Percentiles rank a stretch among this genome's conserved stretches.
phyloP scores from a whole-genome alignment of 2,797 vertebrate species.

The Tinamus major region DNA sequence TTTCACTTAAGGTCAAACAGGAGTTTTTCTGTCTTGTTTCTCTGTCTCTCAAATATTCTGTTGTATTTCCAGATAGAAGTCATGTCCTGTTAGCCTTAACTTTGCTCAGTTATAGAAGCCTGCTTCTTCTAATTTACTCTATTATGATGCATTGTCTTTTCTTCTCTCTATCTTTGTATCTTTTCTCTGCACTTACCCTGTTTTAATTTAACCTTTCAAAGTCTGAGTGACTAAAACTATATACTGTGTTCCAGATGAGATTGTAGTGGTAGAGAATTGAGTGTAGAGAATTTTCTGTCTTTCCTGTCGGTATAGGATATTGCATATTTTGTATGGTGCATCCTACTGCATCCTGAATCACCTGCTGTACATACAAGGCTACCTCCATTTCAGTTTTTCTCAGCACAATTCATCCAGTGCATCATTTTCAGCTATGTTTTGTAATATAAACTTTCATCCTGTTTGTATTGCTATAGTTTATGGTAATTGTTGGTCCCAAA shows the following conservation, averaged over 20 bases:
- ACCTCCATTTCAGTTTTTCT: not conserved
- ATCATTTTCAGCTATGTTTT: constrained; percentile 22
- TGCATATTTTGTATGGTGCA: not conserved
- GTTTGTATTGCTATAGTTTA: constrained; percentile 35
- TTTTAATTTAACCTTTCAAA: constrained; percentile 6
- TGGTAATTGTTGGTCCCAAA: constrained; percentile 51
- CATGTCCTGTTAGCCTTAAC: not conserved
- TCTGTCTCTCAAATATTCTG: not conserved
- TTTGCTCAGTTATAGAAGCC: not conserved
- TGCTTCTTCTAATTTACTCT: not conserved
- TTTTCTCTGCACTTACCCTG: not conserved
- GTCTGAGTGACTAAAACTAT: not conserved
- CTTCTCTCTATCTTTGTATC: not conserved
- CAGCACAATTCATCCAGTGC: not conserved
- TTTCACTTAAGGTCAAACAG: not conserved
- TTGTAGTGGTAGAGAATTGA: not conserved
- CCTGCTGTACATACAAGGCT: not conserved
- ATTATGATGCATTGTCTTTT: not conserved
- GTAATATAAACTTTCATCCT: not conserved
- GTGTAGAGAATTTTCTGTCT: not conserved
- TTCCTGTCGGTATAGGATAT: not conserved
- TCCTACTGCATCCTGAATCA: not conserved
- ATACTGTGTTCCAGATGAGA: not conserved
- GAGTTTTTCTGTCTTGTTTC: not conserved
- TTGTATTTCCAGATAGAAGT: not conserved